These are phyloP conservation scores for Spatulosminthurus flaviceps DNA, from an alignment of 2,888 invertebrate species.

Conservation along the genomic window DNA sequence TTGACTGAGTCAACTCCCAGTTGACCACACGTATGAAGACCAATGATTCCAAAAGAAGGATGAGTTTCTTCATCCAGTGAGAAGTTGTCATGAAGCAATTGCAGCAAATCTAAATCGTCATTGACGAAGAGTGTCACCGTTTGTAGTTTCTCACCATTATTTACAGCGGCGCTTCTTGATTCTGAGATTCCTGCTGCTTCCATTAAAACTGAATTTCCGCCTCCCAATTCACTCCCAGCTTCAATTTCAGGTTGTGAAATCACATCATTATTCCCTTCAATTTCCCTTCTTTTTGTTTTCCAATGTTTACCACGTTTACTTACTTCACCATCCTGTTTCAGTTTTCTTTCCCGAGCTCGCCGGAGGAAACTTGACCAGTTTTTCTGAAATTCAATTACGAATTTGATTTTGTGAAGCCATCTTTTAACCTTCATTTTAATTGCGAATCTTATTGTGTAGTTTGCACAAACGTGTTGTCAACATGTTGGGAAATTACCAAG, in stretches of 20 bases:
- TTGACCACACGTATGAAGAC: constrained; percentile 90
- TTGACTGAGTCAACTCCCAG: constrained; percentile 78
- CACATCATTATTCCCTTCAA: background rate
- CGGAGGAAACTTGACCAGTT: constrained; percentile 32
- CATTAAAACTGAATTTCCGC: background rate
- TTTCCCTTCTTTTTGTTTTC: constrained; percentile 49
- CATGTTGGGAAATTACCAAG: no score
- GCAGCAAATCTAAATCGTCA: constrained; percentile 49
- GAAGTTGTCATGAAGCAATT: constrained; percentile 46
- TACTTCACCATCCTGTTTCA: background rate
- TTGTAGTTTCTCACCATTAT: constrained; percentile 46
- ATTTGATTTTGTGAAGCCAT: background rate
- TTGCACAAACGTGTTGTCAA: background rate
- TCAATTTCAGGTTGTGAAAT: background rate
- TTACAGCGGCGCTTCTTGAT: background rate
- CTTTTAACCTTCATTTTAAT: background rate
- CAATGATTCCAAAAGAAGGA: constrained; percentile 68
- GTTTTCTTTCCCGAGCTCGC: constrained; percentile 27
- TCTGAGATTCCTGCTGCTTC: background rate
- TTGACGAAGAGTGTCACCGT: constrained; percentile 51
- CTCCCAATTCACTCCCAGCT: background rate
- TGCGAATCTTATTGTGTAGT: background rate
- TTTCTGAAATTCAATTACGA: constrained; percentile 41
- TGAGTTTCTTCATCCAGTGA: background rate
- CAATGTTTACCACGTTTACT: constrained; percentile 25